Evolutionary conservation across 2,888 invertebrate genomes (phyloP).

Genomic region (Sycophila texana): DNA sequence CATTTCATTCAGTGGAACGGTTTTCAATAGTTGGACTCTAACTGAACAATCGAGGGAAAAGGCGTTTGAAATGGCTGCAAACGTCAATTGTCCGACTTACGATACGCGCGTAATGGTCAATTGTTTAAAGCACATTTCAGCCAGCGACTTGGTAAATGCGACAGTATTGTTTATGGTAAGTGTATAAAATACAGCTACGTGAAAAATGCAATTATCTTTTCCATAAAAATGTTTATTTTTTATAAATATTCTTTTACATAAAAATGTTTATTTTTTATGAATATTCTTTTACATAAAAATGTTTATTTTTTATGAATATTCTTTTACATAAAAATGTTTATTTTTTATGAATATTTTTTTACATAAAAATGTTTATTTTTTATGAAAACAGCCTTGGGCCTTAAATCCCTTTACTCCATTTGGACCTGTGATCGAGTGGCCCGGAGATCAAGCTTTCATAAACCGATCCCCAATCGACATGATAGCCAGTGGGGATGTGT

Average conservation of each 20-base stretch:
- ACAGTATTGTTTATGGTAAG: not conserved
- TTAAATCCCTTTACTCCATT: constrained; percentile 85
- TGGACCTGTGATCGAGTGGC: constrained; percentile 83
- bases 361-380: not conserved
- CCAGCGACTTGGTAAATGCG: constrained; percentile 76
- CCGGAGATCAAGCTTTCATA: constrained; percentile 80
- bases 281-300: not conserved
- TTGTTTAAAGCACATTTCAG: constrained; percentile 81
- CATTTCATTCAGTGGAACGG: constrained; percentile 84
- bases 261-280: not conserved
- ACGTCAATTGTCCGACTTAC: constrained; percentile 81
- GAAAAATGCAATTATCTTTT: too few species aligned
- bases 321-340: not conserved
- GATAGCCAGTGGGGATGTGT: constrained; percentile 79
- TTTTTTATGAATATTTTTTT: not conserved
- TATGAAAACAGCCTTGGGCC: constrained; percentile 76
- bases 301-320: not conserved
- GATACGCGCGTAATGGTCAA: constrained; percentile 78
- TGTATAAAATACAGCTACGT: not conserved
- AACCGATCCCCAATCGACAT: constrained; percentile 81
- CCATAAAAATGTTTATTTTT: not conserved
- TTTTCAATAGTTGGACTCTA: constrained; percentile 78
- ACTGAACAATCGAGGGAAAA: constrained; percentile 77
- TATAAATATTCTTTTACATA: not conserved
- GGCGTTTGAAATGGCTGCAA: constrained; percentile 79